Evolutionary conservation across 2,113 vertebrate genomes (phyloP).

Genomic region (Labeo catla): DNA sequence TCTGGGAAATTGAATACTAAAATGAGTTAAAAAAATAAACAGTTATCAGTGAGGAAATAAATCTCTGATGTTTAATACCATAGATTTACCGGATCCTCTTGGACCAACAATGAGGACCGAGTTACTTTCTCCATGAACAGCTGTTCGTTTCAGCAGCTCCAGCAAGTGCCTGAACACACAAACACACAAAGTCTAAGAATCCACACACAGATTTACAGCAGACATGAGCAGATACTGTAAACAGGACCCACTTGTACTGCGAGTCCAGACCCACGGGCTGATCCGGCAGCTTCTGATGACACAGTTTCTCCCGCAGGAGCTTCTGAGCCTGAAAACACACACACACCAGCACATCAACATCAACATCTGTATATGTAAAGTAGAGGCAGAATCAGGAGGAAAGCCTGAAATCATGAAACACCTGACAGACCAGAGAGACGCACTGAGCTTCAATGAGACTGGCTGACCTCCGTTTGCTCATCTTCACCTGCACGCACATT

Average conservation of each 20-base stretch:
- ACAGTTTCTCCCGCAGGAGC: constrained; percentile 85
- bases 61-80: constrained; percentile 75
- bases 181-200: neutral
- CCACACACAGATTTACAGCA: neutral
- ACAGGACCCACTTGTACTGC: constrained; percentile 84
- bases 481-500: constrained; percentile 6
- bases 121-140: constrained; percentile 91
- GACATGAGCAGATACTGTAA: neutral
- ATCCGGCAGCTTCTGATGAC: constrained; percentile 71
- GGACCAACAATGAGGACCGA: constrained; percentile 92
- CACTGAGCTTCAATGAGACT: neutral
- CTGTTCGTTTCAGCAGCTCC: constrained; percentile 89
- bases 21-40: neutral
- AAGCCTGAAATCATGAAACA: neutral
- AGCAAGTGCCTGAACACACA: constrained; percentile 82
- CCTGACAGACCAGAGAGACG: neutral
- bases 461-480: neutral
- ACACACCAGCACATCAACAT: neutral
- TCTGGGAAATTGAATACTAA: no score
- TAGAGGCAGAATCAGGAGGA: neutral
- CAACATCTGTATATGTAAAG: neutral
- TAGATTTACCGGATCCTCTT: constrained; percentile 88
- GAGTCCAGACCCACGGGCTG: constrained; percentile 80
- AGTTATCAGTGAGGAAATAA: neutral
- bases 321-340: constrained; percentile 79